Evolutionary conservation across 2,113 vertebrate genomes (phyloP).

Genomic region (Notarius lentiginosus): DNA sequence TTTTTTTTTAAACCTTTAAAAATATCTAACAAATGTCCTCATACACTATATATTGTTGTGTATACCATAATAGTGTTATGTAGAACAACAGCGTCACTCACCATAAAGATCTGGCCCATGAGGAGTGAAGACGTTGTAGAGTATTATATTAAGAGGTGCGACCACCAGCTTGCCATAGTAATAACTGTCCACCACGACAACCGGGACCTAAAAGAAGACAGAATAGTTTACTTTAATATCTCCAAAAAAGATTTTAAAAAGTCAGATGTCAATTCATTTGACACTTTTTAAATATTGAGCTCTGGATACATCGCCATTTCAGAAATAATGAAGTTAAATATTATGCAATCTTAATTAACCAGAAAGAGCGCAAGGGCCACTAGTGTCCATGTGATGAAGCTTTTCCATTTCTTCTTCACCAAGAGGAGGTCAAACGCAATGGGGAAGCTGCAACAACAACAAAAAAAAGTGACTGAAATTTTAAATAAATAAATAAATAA

Average conservation of each 20-base stretch:
- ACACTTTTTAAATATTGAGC: background rate
- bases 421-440: constrained; percentile 91
- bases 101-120: constrained; percentile 97
- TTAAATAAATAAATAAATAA: too few species aligned
- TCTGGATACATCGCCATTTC: background rate
- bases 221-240: background rate
- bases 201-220: constrained; percentile 76
- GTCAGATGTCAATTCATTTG: background rate
- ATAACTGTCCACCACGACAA: constrained; percentile 89
- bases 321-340: background rate
- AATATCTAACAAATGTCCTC: too few species aligned
- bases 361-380: constrained; percentile 84
- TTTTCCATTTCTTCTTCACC: constrained; percentile 85
- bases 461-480: background rate
- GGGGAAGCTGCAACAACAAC: constrained; percentile 74
- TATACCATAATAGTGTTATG: too few species aligned
- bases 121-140: constrained; percentile 94
- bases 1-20: too few species aligned
- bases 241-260: background rate
- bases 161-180: constrained; percentile 93
- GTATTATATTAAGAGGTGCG: constrained; percentile 90
- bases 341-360: constrained; percentile 71
- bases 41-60: too few species aligned
- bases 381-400: constrained; percentile 83
- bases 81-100: constrained; percentile 57